phyloP scores from a whole-genome alignment of 2,888 invertebrate species.

The Parnassius apollo region DNA sequence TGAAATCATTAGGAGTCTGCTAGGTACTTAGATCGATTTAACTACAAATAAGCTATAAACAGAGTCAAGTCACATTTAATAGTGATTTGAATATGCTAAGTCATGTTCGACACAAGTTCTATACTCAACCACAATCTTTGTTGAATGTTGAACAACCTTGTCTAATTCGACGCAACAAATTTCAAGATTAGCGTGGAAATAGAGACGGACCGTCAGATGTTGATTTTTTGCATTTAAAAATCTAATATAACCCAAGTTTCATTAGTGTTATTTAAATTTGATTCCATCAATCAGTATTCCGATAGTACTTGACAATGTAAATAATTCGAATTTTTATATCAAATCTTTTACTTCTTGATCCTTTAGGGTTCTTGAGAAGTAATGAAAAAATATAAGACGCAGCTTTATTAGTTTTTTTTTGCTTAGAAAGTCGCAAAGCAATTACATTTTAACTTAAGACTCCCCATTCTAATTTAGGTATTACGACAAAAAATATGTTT shows the following conservation, averaged over 20 bases:
- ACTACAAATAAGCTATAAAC: too few species aligned
- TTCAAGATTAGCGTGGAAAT: constrained; percentile 17
- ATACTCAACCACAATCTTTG: constrained; percentile 23
- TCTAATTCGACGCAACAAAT: constrained; percentile 22
- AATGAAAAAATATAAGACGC: constrained; percentile 15
- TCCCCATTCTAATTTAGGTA: neutral
- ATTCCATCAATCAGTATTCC: constrained; percentile 12
- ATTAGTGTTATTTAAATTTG: constrained; percentile 16
- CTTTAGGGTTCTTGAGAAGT: constrained; percentile 8
- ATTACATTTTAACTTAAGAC: neutral
- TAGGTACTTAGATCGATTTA: too few species aligned
- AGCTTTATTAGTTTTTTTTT: constrained; percentile 8
- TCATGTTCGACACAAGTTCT: neutral
- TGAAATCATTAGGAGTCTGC: too few species aligned
- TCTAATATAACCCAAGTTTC: constrained; percentile 21
- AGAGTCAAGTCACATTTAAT: too few species aligned
- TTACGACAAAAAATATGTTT: neutral
- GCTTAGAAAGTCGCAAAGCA: neutral
- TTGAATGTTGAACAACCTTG: constrained; percentile 19
- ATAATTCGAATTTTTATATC: constrained; percentile 18
- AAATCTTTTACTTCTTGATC: constrained; percentile 13
- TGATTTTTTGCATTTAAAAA: constrained; percentile 16
- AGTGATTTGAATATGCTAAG: too few species aligned
- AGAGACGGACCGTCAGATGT: constrained; percentile 10
- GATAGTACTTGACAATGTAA: constrained; percentile 22